Evolutionary conservation across 2,113 vertebrate genomes (phyloP).

Genomic region (Leptocoma aspasia): DNA sequence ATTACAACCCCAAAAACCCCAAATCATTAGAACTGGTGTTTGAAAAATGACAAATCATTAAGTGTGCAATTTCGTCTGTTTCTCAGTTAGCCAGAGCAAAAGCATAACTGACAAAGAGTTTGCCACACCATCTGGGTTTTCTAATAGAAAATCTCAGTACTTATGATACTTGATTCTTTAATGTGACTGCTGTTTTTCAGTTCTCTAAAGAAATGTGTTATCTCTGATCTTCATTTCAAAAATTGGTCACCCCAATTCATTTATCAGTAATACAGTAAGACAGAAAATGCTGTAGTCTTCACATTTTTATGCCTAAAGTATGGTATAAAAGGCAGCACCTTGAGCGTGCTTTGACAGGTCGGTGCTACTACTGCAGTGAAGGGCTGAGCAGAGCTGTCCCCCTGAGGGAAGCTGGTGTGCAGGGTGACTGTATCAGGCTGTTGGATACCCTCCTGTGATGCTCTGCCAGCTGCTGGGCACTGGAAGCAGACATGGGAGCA

Average conservation of each 20-base stretch:
- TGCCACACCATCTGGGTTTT: neutral
- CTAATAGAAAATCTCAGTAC: neutral
- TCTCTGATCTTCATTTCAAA: neutral
- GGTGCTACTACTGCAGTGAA: neutral
- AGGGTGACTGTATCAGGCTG: accelerated
- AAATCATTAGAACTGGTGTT: neutral
- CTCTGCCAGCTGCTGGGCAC: neutral
- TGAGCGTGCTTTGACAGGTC: neutral
- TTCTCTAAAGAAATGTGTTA: neutral
- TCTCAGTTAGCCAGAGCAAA: neutral
- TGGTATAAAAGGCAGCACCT: neutral
- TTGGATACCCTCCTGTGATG: accelerated
- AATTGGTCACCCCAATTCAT: neutral
- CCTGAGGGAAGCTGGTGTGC: no score
- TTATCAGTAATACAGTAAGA: neutral
- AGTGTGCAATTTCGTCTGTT: neutral
- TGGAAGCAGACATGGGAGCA: accelerated
- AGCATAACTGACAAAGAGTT: neutral
- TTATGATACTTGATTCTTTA: neutral
- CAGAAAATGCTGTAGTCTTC: neutral
- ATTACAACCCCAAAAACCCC: neutral
- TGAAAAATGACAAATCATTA: neutral
- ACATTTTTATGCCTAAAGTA: neutral
- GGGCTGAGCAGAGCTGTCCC: neutral
- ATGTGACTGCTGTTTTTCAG: neutral